phyloP scores from a whole-genome alignment of 2,888 invertebrate genomes.

The Gerris lacustris region DNA sequence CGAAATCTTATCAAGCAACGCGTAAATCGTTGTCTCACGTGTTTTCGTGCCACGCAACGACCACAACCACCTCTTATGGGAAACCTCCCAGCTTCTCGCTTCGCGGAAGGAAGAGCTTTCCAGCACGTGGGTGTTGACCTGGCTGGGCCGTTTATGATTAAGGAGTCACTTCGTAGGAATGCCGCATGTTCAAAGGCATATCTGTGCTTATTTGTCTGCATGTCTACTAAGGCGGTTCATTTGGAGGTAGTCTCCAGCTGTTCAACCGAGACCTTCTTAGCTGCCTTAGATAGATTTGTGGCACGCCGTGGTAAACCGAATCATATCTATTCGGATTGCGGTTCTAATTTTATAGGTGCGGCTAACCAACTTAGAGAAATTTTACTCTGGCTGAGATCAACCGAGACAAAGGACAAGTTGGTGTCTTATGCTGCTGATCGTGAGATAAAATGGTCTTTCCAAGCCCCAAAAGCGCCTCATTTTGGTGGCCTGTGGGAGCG shows the following conservation, averaged over 20 bases:
- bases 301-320: conserved; percentile 31
- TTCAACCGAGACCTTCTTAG: conserved; percentile 32
- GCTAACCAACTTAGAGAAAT: conserved; percentile 18
- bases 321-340: conserved; percentile 33
- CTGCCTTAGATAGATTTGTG: conserved; percentile 32
- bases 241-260: conserved; percentile 33
- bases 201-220: conserved; percentile 32
- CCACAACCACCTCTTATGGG: conserved; percentile 18
- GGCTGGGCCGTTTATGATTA: conserved; percentile 29
- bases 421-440: conserved; percentile 16
- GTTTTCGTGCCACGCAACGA: conserved; percentile 17
- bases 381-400: conserved; percentile 8
- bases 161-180: conserved; percentile 23
- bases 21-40: conserved; percentile 15
- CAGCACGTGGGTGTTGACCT: conserved; percentile 33
- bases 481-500: conserved; percentile 32
- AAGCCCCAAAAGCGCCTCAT: conserved; percentile 10
- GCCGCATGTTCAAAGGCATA: conserved; percentile 28
- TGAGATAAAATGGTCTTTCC: conserved; percentile 13
- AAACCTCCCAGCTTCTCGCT: conserved; percentile 19
- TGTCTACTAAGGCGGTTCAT: conserved; percentile 32
- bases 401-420: conserved; percentile 19
- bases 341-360: conserved; percentile 34
- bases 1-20: conserved; percentile 12
- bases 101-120: conserved; percentile 16